Base-by-base conservation (phyloP, 92 coral and sea anemone genomes). In the Paragorgia papillata region DNA sequence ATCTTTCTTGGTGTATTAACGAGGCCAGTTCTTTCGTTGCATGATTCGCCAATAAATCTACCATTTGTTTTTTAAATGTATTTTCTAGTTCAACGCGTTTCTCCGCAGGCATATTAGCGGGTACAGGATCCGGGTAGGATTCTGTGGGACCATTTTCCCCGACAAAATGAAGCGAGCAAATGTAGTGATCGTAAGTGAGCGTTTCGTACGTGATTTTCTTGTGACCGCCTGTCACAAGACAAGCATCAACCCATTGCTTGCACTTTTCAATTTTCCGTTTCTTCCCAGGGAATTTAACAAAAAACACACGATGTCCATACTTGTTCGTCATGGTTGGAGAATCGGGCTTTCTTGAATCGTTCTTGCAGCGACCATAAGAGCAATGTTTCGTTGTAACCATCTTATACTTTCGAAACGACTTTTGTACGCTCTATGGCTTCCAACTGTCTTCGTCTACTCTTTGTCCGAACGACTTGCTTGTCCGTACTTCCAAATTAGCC, bases 81-180 rank as follows among this genome's bases (percentile, higher is more conserved):
- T 83, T 65, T 67, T 83, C 86, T 59, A 83, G 57, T 64, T 79
- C 76, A 39, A 34, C 61, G 7, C 82, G 75, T 26, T 82, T 50
- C 44, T 66, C 81, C 41, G 28, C 19, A 17, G 86, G 73, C 77
- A 83, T 57, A 26, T 46, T 55, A 18, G 86, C 79, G 31, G 82
- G 82, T 31, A 83, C 82, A 14, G 82, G 80, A 40, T 63, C 84
- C 53, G 83, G 86, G 75, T 82, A 63, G 28, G 46, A 61, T 53
- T 82, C 56, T 1, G 71, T 84, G 18, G 88, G 84, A 22, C 81
- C 78, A 79, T 79, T 84, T 79, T 79, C 84, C 53, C 84, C 84
- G 39, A 79, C 88, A 62, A 84, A 84, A 84, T 84, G 88, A 34
- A 84, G 80, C 49, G 84, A 79, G 57, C 88, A 69, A 33, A 79